A percentile compares a stretch with the other conserved stretches of the same genome.
Conservation (phyloP, 1,140 invertebrate genomes). For the Drosophila tristis region DNA sequence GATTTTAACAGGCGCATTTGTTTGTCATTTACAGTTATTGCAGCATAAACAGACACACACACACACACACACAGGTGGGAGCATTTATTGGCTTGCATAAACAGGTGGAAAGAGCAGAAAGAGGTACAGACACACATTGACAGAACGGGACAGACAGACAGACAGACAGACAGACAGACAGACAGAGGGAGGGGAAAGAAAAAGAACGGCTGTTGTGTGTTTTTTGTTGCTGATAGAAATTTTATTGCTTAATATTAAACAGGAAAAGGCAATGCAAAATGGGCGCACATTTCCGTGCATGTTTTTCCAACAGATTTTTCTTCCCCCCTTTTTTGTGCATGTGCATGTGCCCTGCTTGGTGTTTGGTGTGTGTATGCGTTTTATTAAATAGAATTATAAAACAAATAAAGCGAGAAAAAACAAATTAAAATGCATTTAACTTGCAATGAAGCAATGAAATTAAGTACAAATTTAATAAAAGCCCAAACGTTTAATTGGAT, state of each 20-base stretch:
- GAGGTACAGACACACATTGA: slow-evolving; percentile 1
- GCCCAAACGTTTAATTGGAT: slow-evolving; percentile 37
- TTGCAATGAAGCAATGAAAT: slow-evolving; percentile 36
- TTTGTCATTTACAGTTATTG: slow-evolving; percentile 73
- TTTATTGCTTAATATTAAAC: slow-evolving; percentile 58
- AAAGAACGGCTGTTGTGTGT: background rate
- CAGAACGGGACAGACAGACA: slow-evolving; percentile 9
- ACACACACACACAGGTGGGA: slow-evolving; percentile 20
- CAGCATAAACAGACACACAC: slow-evolving; percentile 46
- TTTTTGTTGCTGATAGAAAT: slow-evolving; percentile 20
- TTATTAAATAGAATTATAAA: slow-evolving; percentile 55
- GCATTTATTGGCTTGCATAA: slow-evolving; percentile 34
- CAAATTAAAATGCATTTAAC: slow-evolving; percentile 46
- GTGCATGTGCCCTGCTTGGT: too few species aligned
- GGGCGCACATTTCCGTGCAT: background rate
- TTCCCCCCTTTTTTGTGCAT: too few species aligned
- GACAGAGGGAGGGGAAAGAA: slow-evolving; percentile 8
- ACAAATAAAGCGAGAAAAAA: slow-evolving; percentile 44
- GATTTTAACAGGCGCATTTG: slow-evolving; percentile 69
- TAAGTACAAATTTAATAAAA: slow-evolving; percentile 38
- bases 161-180: slow-evolving; percentile 16
- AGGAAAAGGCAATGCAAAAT: slow-evolving; percentile 1
- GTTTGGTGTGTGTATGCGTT: background rate
- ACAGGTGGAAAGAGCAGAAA: slow-evolving; percentile 8
- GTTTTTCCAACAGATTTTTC: background rate